These are phyloP conservation scores for Microctenopoma steveboyesi DNA, from an alignment of 2,797 vertebrate species.

Conservation along the genomic window DNA sequence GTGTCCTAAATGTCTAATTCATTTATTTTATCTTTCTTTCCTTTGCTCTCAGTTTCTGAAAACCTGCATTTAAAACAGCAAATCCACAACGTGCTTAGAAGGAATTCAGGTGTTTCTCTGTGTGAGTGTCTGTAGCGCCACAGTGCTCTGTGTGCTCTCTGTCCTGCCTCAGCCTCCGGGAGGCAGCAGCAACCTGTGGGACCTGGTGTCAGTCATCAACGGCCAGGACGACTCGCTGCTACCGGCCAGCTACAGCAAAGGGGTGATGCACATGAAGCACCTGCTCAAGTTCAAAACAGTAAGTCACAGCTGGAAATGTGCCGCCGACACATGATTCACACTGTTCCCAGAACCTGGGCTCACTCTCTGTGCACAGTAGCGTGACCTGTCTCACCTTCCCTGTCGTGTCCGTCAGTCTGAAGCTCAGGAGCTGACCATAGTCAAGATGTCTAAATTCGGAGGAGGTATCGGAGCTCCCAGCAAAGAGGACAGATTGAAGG, in stretches of 20 bases:
- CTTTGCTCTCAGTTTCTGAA: too few relatives aligned
- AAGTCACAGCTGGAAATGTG: background rate
- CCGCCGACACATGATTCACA: too few relatives aligned
- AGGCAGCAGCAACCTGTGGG: constrained; percentile 96
- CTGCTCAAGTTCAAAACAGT: constrained; percentile 91
- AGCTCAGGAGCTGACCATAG: constrained; percentile 95
- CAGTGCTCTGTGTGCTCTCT: background rate
- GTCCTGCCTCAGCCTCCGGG: constrained; percentile 86
- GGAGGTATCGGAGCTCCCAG: constrained; percentile 94
- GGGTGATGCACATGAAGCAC: constrained; percentile 97
- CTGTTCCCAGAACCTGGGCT: too few relatives aligned
- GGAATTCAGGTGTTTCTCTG: background rate
- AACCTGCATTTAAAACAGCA: too few relatives aligned
- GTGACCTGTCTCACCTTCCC: too few relatives aligned
- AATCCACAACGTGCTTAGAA: too few relatives aligned
- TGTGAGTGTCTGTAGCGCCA: background rate
- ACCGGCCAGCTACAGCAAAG: constrained; percentile 91
- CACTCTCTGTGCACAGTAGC: too few relatives aligned
- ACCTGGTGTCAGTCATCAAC: constrained; percentile 91
- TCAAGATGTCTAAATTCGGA: constrained; percentile 98
- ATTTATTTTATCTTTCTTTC: too few relatives aligned
- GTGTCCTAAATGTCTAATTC: too few relatives aligned
- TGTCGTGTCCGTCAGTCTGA: constrained; percentile 85
- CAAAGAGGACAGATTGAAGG: constrained; percentile 93
- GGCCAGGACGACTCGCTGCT: constrained; percentile 96